Evolutionary conservation across 2,888 invertebrate species (phyloP).

Genomic region (Ganaspis brasiliensis): DNA sequence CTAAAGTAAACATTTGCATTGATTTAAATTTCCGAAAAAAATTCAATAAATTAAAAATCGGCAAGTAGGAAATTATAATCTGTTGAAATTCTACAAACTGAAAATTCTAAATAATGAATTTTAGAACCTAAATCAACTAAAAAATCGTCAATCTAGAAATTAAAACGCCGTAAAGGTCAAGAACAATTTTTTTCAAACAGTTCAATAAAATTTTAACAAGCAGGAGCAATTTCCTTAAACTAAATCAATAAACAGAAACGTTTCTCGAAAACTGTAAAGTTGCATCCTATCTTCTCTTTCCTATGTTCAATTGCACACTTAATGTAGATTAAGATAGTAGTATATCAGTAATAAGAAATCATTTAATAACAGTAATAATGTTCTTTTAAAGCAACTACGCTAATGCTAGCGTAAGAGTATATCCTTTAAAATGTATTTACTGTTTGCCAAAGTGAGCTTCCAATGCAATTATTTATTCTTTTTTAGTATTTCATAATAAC

Average conservation of each 20-base stretch:
- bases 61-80: too few relatives aligned
- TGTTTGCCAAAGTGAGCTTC: slow-evolving; percentile 1
- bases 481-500: neutral
- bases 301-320: slow-evolving; percentile 28
- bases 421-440: slow-evolving; percentile 6
- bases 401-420: neutral
- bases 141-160: neutral
- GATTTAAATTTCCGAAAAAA: too few relatives aligned
- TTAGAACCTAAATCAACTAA: too few relatives aligned
- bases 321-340: slow-evolving; percentile 4
- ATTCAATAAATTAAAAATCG: too few relatives aligned
- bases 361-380: slow-evolving; percentile 21
- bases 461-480: neutral
- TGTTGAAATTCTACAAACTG: too few relatives aligned
- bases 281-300: slow-evolving; percentile 17
- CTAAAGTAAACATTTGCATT: too few relatives aligned
- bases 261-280: slow-evolving; percentile 11
- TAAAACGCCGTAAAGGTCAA: too few relatives aligned
- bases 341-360: slow-evolving; percentile 5
- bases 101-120: too few relatives aligned
- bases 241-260: slow-evolving; percentile 4
- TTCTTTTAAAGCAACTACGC: neutral
- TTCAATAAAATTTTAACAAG: neutral
- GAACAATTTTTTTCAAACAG: neutral
- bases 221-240: neutral